Conservation (phyloP, 2,888 invertebrate genomes). For the Cataglyphis rosenhaueri region DNA sequence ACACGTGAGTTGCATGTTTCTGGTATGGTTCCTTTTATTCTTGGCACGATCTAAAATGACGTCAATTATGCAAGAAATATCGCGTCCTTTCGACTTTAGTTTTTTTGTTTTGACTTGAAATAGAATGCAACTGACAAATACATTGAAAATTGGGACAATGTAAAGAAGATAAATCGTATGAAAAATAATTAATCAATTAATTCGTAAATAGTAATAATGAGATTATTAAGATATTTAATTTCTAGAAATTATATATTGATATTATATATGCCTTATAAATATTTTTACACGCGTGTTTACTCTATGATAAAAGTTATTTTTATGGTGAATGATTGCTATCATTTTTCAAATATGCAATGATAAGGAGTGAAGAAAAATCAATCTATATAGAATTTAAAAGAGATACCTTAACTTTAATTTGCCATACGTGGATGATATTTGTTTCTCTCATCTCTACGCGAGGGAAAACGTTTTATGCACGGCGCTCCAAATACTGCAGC, state of each 20-base stretch:
- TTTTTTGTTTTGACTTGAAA: background rate
- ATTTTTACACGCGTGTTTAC: background rate
- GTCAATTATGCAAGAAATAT: background rate
- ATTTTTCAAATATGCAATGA: background rate
- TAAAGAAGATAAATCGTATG: background rate
- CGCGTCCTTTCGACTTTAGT: background rate
- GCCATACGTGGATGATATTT: conserved; percentile 9
- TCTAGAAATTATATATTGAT: background rate
- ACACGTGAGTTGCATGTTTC: background rate
- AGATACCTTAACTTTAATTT: conserved; percentile 3
- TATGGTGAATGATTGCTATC: background rate
- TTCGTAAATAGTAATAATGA: background rate
- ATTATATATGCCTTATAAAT: background rate
- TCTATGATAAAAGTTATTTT: background rate
- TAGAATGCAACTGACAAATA: background rate
- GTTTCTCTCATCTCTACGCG: conserved; percentile 55
- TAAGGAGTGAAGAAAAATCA: conserved; percentile 17
- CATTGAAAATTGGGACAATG: background rate
- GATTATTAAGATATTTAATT: conserved; percentile 3
- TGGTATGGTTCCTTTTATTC: background rate
- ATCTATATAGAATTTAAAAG: background rate
- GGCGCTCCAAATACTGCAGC: conserved; percentile 81
- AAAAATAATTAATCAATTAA: conserved; percentile 15
- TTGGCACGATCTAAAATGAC: background rate
- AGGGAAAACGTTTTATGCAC: conserved; percentile 69